A percentile compares a stretch with the other conserved stretches of the same genome.
Evolutionary conservation across 2,888 invertebrate genomes (phyloP).

Genomic region (Agrochola litura): DNA sequence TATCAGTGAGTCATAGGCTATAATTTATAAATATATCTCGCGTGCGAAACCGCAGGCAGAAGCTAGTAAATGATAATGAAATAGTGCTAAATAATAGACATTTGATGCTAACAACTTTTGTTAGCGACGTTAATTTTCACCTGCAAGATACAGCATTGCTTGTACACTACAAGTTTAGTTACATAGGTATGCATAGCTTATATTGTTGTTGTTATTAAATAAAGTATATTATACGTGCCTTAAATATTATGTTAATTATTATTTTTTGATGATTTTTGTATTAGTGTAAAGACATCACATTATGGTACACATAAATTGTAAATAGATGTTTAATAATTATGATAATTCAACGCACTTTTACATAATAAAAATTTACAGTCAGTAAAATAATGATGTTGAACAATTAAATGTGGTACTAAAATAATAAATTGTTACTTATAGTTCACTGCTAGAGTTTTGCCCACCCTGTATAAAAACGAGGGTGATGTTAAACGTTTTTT

Average conservation of each 20-base stretch:
- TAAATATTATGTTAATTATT: conserved; percentile 56
- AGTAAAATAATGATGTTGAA: conserved; percentile 40
- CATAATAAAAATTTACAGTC: conserved; percentile 55
- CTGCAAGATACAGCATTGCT: not conserved
- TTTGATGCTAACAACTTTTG: not conserved
- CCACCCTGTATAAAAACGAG: not conserved
- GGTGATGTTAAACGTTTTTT: conserved; percentile 12
- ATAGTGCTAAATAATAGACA: not conserved
- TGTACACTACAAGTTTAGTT: not conserved
- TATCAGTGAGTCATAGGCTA: too few species aligned
- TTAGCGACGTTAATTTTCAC: not conserved
- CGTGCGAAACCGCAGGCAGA: too few species aligned
- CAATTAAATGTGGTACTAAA: conserved; percentile 49
- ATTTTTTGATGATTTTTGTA: conserved; percentile 59
- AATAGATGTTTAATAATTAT: conserved; percentile 52
- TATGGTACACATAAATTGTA: conserved; percentile 52
- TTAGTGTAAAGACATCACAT: conserved; percentile 58
- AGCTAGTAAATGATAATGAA: not conserved
- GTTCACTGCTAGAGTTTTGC: conserved; percentile 6
- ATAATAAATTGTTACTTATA: conserved; percentile 35
- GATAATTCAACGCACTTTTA: conserved; percentile 44
- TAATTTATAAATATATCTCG: too few species aligned
- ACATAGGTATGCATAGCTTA: conserved; percentile 13
- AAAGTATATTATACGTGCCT: conserved; percentile 55
- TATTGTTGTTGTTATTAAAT: conserved; percentile 52